Conservation (phyloP, 2,888 invertebrate species). For the Ectobius pallidus region DNA sequence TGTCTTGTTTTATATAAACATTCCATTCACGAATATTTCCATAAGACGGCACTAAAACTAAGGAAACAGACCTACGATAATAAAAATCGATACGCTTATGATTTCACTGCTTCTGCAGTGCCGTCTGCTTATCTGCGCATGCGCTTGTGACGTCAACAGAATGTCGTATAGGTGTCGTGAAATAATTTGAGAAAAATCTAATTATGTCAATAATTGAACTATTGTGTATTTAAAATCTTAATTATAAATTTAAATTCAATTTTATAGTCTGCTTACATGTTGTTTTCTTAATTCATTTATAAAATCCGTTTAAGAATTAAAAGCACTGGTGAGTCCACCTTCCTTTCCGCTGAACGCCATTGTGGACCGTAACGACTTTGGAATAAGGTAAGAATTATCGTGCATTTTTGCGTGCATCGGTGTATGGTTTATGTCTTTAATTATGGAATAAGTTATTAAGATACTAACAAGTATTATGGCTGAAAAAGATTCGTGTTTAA, state of each 20-base stretch:
- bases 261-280: neutral
- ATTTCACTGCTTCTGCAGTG: constrained; percentile 67
- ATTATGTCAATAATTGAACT: neutral
- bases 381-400: constrained; percentile 68
- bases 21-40: constrained; percentile 81
- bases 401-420: constrained; percentile 71
- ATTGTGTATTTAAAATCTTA: neutral
- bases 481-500: constrained; percentile 56
- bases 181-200: neutral
- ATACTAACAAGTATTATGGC: constrained; percentile 43
- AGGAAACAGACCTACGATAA: constrained; percentile 73
- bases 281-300: neutral
- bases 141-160: constrained; percentile 56
- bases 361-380: constrained; percentile 83
- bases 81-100: constrained; percentile 81
- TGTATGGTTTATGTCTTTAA: constrained; percentile 60
- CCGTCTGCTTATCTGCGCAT: constrained; percentile 55
- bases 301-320: constrained; percentile 10
- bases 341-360: constrained; percentile 66
- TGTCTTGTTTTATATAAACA: constrained; percentile 71
- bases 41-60: constrained; percentile 73
- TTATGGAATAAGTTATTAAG: constrained; percentile 52
- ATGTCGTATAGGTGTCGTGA: constrained; percentile 16
- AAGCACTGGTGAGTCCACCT: constrained; percentile 8
- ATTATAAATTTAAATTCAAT: neutral